These are phyloP conservation scores for Drosophila sp. DNA, from an alignment of 1,140 invertebrate genomes.

Conservation along the genomic window DNA sequence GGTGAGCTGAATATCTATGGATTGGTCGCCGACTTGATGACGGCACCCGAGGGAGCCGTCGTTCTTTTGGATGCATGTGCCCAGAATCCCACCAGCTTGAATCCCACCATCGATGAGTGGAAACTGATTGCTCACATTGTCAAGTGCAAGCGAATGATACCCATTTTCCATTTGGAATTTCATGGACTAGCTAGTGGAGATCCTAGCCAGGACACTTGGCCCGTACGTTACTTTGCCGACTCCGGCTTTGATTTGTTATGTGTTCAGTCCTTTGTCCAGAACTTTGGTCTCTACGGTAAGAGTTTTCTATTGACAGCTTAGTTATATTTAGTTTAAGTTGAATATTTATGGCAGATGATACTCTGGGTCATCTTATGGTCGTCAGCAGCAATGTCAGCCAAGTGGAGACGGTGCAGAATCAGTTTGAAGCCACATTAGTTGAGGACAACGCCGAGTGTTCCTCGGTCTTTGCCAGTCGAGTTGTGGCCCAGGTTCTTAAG, in stretches of 20 bases:
- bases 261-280: conserved; percentile 99
- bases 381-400: conserved; percentile 88
- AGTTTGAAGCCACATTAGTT: conserved; percentile 94
- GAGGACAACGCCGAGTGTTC: conserved; percentile 93
- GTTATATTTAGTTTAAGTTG: background rate
- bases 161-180: conserved; percentile 97
- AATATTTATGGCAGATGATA: conserved; percentile 32
- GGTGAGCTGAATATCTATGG: conserved; percentile 93
- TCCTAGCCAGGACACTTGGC: conserved; percentile 94
- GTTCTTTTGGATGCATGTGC: conserved; percentile 97
- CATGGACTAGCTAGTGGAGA: conserved; percentile 98
- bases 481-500: conserved; percentile 93
- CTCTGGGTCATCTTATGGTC: conserved; percentile 93
- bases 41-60: conserved; percentile 94
- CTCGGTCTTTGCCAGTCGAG: conserved; percentile 92
- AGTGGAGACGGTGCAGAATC: conserved; percentile 90
- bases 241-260: conserved; percentile 95
- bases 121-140: conserved; percentile 91
- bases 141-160: conserved; percentile 89
- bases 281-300: conserved; percentile 96
- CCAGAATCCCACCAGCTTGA: conserved; percentile 98
- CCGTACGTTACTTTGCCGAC: conserved; percentile 93
- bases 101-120: conserved; percentile 94
- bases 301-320: background rate
- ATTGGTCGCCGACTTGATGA: conserved; percentile 91